phyloP scores from a whole-genome alignment of 2,888 invertebrate species.

The Julus scanicus region DNA sequence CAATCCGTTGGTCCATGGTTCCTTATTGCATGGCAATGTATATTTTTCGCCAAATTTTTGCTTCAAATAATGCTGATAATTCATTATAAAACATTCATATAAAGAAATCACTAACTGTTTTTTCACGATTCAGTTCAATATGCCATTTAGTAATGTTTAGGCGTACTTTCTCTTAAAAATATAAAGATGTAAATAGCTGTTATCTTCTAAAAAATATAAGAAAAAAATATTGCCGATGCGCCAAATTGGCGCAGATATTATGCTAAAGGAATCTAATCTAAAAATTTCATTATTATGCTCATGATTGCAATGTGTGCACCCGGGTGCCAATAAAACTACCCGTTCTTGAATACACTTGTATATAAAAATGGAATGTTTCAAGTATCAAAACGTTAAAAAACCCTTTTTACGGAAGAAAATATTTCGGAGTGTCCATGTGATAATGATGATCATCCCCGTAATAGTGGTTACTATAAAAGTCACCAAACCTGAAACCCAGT shows the following conservation, averaged over 20 bases:
- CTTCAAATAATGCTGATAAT: no score
- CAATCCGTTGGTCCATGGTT: no score
- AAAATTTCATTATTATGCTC: not conserved
- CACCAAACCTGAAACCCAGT: constrained; percentile 53
- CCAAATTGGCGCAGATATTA: not conserved
- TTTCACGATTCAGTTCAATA: no score
- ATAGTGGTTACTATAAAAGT: constrained; percentile 42
- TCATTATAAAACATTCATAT: no score
- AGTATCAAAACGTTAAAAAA: not conserved
- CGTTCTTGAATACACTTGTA: not conserved
- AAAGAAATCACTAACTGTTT: no score
- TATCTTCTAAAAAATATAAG: not conserved
- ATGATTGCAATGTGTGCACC: not conserved
- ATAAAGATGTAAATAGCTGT: not conserved
- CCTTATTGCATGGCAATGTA: no score
- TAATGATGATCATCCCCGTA: constrained; percentile 53
- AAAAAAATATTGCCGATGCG: not conserved
- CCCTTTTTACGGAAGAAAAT: constrained; percentile 53
- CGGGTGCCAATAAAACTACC: not conserved
- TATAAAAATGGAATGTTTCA: not conserved
- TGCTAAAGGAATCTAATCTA: not conserved
- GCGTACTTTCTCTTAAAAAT: not conserved
- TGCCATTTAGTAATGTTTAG: no score
- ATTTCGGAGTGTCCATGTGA: constrained; percentile 57
- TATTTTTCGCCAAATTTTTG: no score